Evolutionary conservation across 2,113 vertebrate genomes (phyloP).

Genomic region (Pedionomus torquatus): DNA sequence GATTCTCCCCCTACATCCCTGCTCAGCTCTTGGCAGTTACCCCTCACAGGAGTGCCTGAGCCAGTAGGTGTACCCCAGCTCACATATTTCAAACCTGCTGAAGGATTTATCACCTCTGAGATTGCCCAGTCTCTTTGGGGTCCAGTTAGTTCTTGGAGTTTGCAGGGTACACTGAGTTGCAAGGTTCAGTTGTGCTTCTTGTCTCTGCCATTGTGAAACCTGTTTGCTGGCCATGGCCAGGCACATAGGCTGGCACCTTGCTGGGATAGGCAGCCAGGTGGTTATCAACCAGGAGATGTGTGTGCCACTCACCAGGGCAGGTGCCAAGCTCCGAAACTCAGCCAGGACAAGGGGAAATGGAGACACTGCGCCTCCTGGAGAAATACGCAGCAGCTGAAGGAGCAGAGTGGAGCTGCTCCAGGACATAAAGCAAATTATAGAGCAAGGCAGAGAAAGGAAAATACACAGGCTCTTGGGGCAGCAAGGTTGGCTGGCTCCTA

Average conservation of each 20-base stretch:
- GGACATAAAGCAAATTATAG: neutral
- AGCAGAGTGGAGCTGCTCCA: neutral
- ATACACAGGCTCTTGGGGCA: neutral
- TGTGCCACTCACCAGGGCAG: neutral
- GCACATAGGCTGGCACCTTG: neutral
- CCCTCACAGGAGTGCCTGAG: neutral
- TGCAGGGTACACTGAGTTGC: rapidly evolving
- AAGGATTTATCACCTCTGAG: neutral
- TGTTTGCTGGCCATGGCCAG: neutral
- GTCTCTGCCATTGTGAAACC: neutral
- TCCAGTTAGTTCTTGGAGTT: neutral
- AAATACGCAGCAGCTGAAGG: neutral
- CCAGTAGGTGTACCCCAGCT: neutral
- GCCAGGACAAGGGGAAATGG: neutral
- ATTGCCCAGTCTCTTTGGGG: neutral
- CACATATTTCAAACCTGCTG: neutral
- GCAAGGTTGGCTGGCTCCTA: neutral
- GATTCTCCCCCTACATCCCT: neutral
- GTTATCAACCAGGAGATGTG: neutral
- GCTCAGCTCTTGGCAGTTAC: neutral
- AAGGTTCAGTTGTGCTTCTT: neutral
- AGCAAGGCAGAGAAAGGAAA: neutral
- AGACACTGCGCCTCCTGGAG: neutral
- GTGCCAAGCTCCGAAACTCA: neutral
- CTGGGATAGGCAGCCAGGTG: neutral